These are phyloP conservation scores for Archivesica marissinica DNA, from an alignment of 1,140 invertebrate species.

Conservation along the genomic window DNA sequence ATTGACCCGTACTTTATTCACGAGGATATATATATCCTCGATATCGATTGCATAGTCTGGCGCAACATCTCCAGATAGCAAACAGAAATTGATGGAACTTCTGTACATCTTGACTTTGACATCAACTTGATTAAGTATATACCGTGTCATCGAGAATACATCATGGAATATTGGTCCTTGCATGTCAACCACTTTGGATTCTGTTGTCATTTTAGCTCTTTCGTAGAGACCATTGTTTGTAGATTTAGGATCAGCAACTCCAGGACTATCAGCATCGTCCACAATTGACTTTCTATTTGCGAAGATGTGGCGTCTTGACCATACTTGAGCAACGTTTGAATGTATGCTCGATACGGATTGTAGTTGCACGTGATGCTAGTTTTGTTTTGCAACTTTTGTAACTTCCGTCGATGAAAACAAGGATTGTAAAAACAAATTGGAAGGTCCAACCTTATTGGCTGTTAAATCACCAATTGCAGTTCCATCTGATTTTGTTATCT, in stretches of 20 bases:
- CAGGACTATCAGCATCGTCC: conserved; percentile 41
- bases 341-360: conserved; percentile 53
- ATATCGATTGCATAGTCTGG: conserved; percentile 28
- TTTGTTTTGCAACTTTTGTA: conserved; percentile 46
- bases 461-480: conserved; percentile 1
- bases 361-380: conserved; percentile 23
- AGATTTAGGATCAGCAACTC: conserved; percentile 18
- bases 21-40: conserved; percentile 24
- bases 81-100: conserved; percentile 2
- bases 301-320: conserved; percentile 41
- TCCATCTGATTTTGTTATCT: conserved; percentile 41
- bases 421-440: conserved; percentile 53
- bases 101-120: conserved; percentile 51
- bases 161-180: conserved; percentile 57
- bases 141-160: conserved; percentile 47
- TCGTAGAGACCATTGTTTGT: conserved; percentile 7
- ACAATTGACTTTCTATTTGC: conserved; percentile 44
- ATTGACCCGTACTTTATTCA: conserved; percentile 25
- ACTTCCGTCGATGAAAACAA: conserved; percentile 61
- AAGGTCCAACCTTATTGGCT: conserved; percentile 44
- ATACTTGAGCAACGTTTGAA: conserved; percentile 49
- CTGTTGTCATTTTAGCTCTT: conserved; percentile 2
- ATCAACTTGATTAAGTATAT: conserved; percentile 49
- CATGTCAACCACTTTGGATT: conserved; percentile 35
- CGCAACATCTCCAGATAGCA: neutral